These are phyloP conservation scores for Eulemur rubriventer DNA, from an alignment of 2,797 vertebrate species.

Conservation along the genomic window DNA sequence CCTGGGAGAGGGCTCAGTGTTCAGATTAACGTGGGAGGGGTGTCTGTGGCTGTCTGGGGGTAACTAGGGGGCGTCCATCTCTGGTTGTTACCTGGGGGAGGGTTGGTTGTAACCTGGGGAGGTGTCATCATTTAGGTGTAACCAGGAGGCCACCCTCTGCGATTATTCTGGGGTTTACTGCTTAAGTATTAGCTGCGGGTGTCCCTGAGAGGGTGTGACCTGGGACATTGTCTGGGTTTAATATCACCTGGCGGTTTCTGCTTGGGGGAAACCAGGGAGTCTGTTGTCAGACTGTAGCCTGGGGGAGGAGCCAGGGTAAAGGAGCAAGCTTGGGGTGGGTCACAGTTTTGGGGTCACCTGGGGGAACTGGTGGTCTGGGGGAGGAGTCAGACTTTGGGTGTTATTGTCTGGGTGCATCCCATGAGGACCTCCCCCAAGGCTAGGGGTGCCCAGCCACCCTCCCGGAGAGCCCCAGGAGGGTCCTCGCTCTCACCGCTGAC, in stretches of 20 bases:
- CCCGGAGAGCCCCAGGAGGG: background rate
- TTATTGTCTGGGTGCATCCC: background rate
- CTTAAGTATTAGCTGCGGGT: background rate
- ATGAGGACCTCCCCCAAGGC: background rate
- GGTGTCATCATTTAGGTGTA: background rate
- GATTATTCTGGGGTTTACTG: background rate
- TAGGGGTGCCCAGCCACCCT: background rate
- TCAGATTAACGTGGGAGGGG: background rate
- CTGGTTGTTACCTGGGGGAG: background rate
- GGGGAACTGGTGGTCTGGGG: background rate
- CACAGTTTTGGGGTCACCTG: background rate
- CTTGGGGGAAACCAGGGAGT: background rate
- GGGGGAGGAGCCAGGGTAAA: background rate
- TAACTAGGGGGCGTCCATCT: background rate
- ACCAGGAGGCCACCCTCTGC: background rate
- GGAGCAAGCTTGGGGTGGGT: background rate
- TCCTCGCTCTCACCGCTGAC: slow-evolving; percentile 78
- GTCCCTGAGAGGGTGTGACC: background rate
- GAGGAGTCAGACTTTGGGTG: background rate
- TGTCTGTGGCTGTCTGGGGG: no score
- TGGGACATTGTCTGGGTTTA: background rate
- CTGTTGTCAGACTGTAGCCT: background rate
- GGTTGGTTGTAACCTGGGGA: background rate
- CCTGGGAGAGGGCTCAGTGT: background rate
- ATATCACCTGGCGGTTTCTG: no score